phyloP scores from a whole-genome alignment of 2,113 vertebrate genomes.

The Periophthalmus modestus region DNA sequence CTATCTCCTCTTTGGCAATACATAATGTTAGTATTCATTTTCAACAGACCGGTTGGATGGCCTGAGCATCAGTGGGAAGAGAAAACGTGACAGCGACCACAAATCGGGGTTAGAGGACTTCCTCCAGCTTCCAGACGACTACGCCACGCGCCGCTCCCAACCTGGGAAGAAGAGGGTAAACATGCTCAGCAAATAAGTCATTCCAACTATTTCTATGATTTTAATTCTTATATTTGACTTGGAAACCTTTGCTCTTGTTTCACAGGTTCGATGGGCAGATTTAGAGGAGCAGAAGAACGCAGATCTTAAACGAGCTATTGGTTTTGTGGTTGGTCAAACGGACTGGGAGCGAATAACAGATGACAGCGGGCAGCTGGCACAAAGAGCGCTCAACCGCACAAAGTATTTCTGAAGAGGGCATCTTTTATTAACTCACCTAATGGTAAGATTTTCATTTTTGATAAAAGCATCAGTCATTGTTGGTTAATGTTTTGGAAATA shows the following conservation, averaged over 20 bases:
- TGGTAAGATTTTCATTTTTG: constrained; percentile 76
- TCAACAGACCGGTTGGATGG: constrained; percentile 95
- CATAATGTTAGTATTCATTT: constrained; percentile 72
- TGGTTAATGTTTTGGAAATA: background rate
- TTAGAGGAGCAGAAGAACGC: constrained; percentile 98
- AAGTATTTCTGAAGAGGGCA: constrained; percentile 93
- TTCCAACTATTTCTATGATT: background rate
- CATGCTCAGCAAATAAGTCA: background rate
- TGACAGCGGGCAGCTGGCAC: constrained; percentile 93
- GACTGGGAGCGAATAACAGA: constrained; percentile 99
- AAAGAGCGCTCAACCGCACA: constrained; percentile 97
- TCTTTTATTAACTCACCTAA: constrained; percentile 30
- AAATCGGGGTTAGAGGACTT: constrained; percentile 87
- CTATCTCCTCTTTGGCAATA: background rate
- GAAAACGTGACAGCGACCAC: constrained; percentile 82
- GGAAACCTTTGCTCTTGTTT: constrained; percentile 21
- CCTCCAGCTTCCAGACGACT: constrained; percentile 97
- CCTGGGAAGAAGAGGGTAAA: constrained; percentile 96
- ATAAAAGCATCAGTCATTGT: background rate
- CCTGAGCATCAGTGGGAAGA: constrained; percentile 88
- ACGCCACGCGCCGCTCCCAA: constrained; percentile 92
- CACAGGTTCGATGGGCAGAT: constrained; percentile 97
- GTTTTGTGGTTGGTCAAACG: constrained; percentile 98
- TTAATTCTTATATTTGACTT: constrained; percentile 1
- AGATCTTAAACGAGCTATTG: constrained; percentile 96